phyloP scores from a whole-genome alignment of 2,888 invertebrate genomes.

The Sisyra nigra region DNA sequence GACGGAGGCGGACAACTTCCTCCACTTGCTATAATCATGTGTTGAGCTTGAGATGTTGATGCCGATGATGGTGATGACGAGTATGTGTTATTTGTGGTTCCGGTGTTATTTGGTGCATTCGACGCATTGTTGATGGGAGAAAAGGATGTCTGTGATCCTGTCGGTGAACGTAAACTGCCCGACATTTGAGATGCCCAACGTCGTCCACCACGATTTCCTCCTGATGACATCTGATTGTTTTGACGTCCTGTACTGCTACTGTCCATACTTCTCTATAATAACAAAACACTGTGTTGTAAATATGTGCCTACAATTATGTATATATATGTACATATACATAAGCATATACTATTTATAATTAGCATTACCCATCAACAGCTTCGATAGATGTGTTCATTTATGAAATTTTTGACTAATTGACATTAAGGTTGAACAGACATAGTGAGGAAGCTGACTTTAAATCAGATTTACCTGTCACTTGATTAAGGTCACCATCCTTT shows the following conservation, averaged over 20 bases:
- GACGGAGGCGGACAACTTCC: background rate
- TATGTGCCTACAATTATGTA: background rate
- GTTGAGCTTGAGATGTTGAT: background rate
- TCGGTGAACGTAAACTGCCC: background rate
- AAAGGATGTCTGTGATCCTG: background rate
- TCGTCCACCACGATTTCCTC: background rate
- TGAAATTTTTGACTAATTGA: no score
- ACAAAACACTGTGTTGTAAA: background rate
- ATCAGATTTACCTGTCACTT: no score
- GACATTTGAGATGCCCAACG: conserved; percentile 1
- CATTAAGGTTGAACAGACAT: no score
- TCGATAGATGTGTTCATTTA: no score
- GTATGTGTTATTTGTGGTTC: background rate
- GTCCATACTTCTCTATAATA: conserved; percentile 3
- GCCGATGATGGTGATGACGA: conserved; percentile 1
- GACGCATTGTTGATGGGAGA: background rate
- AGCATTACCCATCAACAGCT: no score
- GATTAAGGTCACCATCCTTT: no score
- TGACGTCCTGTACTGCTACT: background rate
- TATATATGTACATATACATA: no score
- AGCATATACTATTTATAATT: no score
- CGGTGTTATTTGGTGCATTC: background rate
- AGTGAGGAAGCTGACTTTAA: no score
- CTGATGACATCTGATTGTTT: background rate
- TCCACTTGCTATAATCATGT: background rate